Conservation (phyloP, 2,888 invertebrate genomes). For the Mythimna impura region DNA sequence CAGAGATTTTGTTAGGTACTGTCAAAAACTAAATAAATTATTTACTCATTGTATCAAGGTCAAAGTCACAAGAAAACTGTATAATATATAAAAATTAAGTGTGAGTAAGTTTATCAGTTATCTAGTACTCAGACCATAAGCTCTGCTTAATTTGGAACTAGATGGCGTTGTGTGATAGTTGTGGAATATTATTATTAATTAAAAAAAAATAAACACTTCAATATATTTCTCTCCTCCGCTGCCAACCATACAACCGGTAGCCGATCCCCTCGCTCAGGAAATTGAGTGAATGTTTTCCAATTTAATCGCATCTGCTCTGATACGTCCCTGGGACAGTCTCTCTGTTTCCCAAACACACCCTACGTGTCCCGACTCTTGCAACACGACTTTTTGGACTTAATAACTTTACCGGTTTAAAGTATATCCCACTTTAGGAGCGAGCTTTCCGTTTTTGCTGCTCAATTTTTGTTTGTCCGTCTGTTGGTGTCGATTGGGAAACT, state of each 20-base stretch:
- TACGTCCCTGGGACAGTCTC: conserved; percentile 76
- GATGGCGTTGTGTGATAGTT: too few species aligned
- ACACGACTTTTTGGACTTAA: conserved; percentile 63
- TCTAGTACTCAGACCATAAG: too few species aligned
- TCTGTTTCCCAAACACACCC: conserved; percentile 71
- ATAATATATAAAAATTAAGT: too few species aligned
- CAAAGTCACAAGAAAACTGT: too few species aligned
- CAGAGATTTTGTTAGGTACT: too few species aligned
- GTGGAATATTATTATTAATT: too few species aligned
- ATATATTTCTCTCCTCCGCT: conserved; percentile 62
- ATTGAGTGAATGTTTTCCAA: conserved; percentile 90
- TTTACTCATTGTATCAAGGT: too few species aligned
- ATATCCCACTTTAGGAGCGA: conserved; percentile 36
- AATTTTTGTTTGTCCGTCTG: conserved; percentile 41
- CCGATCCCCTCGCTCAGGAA: conserved; percentile 85
- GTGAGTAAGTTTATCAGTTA: too few species aligned
- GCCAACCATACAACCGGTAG: conserved; percentile 73
- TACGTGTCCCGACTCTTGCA: conserved; percentile 62
- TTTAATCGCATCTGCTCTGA: conserved; percentile 88
- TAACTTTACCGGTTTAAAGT: conserved; percentile 58
- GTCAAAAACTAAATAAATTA: too few species aligned
- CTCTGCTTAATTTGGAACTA: too few species aligned
- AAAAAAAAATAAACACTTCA: neutral
- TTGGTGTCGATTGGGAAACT: conserved; percentile 19
- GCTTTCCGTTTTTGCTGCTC: conserved; percentile 30